Conservation (phyloP, 1,140 invertebrate genomes). For the Atta cephalotes region DNA sequence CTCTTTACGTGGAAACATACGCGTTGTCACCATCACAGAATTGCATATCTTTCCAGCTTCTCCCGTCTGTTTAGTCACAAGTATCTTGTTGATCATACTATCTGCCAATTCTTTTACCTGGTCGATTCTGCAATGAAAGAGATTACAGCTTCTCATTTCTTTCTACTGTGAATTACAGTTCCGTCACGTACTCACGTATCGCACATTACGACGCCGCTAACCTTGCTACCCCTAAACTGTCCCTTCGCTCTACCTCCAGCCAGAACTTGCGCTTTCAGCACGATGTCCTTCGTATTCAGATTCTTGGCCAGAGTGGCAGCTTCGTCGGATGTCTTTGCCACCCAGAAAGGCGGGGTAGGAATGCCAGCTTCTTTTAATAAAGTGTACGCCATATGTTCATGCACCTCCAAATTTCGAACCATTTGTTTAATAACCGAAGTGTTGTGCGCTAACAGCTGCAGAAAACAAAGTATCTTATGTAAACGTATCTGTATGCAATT, state of each 20-base stretch:
- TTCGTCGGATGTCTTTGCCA: constrained; percentile 94
- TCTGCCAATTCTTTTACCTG: constrained; percentile 93
- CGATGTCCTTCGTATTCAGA: constrained; percentile 94
- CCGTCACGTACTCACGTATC: constrained; percentile 89
- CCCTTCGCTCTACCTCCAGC: constrained; percentile 98
- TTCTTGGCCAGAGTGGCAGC: constrained; percentile 92
- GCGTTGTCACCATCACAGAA: constrained; percentile 97
- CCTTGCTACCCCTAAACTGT: constrained; percentile 95
- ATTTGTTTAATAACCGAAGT: constrained; percentile 87
- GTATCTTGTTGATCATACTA: constrained; percentile 96
- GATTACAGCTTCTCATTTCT: background rate
- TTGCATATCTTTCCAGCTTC: constrained; percentile 97
- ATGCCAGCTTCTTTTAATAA: constrained; percentile 94
- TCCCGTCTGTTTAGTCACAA: constrained; percentile 98
- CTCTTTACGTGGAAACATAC: constrained; percentile 97
- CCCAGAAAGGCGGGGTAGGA: constrained; percentile 96
- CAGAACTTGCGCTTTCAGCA: constrained; percentile 98
- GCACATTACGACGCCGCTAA: constrained; percentile 97
- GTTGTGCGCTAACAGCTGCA: constrained; percentile 83
- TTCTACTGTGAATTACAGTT: background rate
- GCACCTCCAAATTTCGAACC: constrained; percentile 94
- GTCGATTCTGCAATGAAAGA: constrained; percentile 89
- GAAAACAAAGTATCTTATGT: background rate
- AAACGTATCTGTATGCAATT: background rate
- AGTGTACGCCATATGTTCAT: constrained; percentile 97